Evolutionary conservation across 2,797 vertebrate genomes (phyloP), one percentile per base, ranked within the genome.

Genomic region (Tangara arthus): DNA sequence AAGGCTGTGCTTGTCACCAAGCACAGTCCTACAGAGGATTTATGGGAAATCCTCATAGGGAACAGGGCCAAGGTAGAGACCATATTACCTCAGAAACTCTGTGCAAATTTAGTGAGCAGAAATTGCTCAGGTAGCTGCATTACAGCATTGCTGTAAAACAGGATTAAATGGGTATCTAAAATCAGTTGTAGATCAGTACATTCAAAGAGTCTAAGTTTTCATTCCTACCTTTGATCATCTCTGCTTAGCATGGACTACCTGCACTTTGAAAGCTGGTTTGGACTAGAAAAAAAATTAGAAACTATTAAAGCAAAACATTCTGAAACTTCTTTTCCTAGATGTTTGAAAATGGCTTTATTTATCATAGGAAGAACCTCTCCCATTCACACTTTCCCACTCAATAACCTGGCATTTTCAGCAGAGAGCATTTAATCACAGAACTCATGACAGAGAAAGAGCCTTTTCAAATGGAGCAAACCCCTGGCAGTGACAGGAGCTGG

Each of bases 351-450:
- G 17, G 4, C 52, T 87, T 23, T 47, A 59, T 93, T 93, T 93
- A 69, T 89, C 69, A 92, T 82, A 76, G 39, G 56, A 46, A 93
- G n/a, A 52, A 17, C 34, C 28, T 89, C 18, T 90, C 10, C 52
- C 70, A 13, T 63, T 87, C 52, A n/a, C 41, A 49, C 37, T 92
- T 93, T 28, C 28, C 64, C 21, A 63, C 28, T 89, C 34, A 76
- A 50, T 44, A 76, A 72, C 44, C 20, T 41, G 17, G 30, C 47
- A 60, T 87, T 94, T 92, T 86, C 70, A 65, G 35, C 1, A 3
- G 37, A 90, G 64, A 87, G 27, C 56, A 42, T 77, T 89, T 93
- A 79, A 77, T 85, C 91, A 89, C 24, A 64, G 70, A 94, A 56
- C 17, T 68, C 61, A 28, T 52, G 66, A 56, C 34, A 90, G 64